phyloP scores from a whole-genome alignment of 2,888 invertebrate genomes.

The Luperina nickerlii region DNA sequence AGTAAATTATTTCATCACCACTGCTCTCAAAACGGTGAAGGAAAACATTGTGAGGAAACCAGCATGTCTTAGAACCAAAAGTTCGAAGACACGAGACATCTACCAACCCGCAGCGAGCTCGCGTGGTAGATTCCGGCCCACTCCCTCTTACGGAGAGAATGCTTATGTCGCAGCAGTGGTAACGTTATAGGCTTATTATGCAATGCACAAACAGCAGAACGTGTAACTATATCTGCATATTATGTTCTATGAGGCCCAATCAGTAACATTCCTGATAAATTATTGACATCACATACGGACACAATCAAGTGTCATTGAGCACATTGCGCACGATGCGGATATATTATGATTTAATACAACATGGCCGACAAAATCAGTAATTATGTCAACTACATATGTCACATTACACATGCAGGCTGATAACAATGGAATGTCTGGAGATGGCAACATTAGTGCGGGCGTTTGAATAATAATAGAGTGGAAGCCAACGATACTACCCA shows the following conservation, averaged over 20 bases:
- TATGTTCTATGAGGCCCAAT: conserved; percentile 17
- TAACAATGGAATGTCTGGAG: conserved; percentile 73
- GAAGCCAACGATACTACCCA: conserved; percentile 40
- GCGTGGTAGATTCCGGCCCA: not conserved
- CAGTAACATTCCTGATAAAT: conserved; percentile 46
- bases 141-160: not conserved
- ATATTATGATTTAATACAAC: conserved; percentile 57
- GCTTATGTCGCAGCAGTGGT: not conserved
- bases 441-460: conserved; percentile 75
- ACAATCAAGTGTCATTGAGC: conserved; percentile 45
- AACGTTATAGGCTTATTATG: not conserved
- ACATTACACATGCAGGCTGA: conserved; percentile 75
- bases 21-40: not conserved
- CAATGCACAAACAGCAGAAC: conserved; percentile 7
- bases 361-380: conserved; percentile 62
- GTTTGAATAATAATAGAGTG: conserved; percentile 65
- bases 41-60: not conserved
- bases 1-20: not conserved
- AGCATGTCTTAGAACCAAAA: not conserved
- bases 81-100: not conserved
- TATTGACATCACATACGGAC: conserved; percentile 44
- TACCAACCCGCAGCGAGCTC: not conserved
- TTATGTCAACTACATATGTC: conserved; percentile 70
- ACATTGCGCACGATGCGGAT: conserved; percentile 29
- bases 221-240: conserved; percentile 1